These are phyloP conservation scores for Ophthalmolycus amberensis DNA, from an alignment of 2,113 vertebrate species.

Conservation along the genomic window DNA sequence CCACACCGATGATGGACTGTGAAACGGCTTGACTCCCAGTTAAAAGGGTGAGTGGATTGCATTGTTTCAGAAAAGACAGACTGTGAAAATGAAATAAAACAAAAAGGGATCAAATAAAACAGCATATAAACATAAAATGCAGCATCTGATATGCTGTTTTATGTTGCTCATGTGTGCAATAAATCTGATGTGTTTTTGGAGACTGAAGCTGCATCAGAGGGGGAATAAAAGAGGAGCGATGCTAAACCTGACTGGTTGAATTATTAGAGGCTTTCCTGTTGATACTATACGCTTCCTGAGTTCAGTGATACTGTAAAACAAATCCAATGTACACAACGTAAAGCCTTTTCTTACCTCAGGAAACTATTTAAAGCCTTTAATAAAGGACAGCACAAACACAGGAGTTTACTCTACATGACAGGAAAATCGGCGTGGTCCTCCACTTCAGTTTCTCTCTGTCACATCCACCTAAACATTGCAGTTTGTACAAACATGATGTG, in stretches of 20 bases:
- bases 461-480: slow-evolving; percentile 5
- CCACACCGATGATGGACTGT: neutral
- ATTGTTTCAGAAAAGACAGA: neutral
- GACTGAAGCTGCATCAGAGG: neutral
- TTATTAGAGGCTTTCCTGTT: neutral
- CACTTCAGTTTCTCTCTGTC: slow-evolving; percentile 9
- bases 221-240: neutral
- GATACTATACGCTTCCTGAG: neutral
- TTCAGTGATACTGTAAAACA: neutral
- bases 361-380: neutral
- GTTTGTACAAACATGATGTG: neutral
- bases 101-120: neutral
- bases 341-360: neutral
- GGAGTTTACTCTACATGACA: slow-evolving; percentile 9
- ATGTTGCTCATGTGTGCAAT: neutral
- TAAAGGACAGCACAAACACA: no score
- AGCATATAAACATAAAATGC: neutral
- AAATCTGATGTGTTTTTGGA: neutral
- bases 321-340: slow-evolving; percentile 5
- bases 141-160: neutral
- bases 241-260: slow-evolving; percentile 1
- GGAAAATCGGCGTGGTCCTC: slow-evolving; percentile 1
- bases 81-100: neutral
- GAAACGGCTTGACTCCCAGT: neutral
- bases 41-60: neutral